Conservation (phyloP, 92 coral and sea anemone species). For the Palythoa heliodiscus region DNA sequence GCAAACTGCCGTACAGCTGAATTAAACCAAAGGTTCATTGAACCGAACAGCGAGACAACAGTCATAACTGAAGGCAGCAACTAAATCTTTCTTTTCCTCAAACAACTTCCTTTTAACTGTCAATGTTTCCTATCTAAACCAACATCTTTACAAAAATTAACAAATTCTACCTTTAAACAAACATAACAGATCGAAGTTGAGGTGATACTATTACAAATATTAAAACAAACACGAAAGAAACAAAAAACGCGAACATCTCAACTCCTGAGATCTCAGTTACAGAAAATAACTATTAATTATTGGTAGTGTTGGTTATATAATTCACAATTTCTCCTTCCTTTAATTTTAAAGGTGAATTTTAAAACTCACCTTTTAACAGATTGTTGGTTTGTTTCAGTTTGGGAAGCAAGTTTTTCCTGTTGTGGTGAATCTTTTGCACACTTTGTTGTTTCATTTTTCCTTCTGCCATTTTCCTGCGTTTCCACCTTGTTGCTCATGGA, state of each 20-base stretch:
- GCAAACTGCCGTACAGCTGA: background rate
- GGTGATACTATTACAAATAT: background rate
- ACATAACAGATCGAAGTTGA: background rate
- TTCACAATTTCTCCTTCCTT: background rate
- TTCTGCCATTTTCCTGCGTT: conserved; percentile 41
- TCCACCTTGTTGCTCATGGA: conserved; percentile 45
- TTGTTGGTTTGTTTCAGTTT: conserved; percentile 6
- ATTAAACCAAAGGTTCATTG: background rate
- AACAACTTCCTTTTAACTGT: background rate
- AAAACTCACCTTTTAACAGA: conserved; percentile 13
- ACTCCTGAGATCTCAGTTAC: too few species aligned
- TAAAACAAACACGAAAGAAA: background rate
- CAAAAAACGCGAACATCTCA: background rate
- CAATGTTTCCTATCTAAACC: background rate
- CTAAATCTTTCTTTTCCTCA: background rate
- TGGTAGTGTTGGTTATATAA: background rate
- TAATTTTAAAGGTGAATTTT: background rate
- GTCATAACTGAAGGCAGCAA: background rate
- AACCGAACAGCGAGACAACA: background rate
- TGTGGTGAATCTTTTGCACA: conserved; percentile 12
- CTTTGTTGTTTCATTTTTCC: conserved; percentile 16
- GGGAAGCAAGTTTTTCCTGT: conserved; percentile 27
- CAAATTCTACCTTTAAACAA: background rate
- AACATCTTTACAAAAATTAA: background rate
- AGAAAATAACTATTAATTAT: background rate